phyloP scores from a whole-genome alignment of 2,797 vertebrate genomes.

The Phalloptychus januarius region DNA sequence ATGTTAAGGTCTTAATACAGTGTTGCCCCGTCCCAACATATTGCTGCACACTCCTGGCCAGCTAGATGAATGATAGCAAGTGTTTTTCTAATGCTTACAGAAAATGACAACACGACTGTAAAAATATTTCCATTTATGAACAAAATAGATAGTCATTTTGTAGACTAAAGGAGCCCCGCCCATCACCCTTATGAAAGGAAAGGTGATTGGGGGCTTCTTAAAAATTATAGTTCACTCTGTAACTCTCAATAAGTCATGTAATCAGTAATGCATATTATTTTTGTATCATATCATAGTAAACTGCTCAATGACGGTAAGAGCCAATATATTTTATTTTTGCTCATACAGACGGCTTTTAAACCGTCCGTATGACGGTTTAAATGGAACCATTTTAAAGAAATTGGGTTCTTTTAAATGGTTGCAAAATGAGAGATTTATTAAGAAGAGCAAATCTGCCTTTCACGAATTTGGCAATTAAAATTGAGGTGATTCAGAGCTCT shows the following conservation, averaged over 20 bases:
- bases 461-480: slow-evolving; percentile 66
- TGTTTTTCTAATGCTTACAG: background rate
- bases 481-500: slow-evolving; percentile 57
- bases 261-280: background rate
- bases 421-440: slow-evolving; percentile 38
- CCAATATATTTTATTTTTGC: background rate
- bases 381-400: too few species aligned
- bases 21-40: background rate
- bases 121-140: background rate
- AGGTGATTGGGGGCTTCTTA: background rate
- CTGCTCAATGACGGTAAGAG: background rate
- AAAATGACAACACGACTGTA: background rate
- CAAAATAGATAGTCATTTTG: background rate
- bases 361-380: too few species aligned
- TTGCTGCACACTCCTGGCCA: background rate
- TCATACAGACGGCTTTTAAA: slow-evolving; percentile 15
- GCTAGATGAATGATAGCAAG: background rate
- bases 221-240: background rate
- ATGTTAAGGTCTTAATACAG: background rate
- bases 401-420: slow-evolving; percentile 32
- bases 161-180: background rate
- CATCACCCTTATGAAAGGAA: background rate
- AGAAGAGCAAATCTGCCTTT: slow-evolving; percentile 23
- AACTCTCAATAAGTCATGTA: background rate
- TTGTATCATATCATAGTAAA: background rate